phyloP scores from a whole-genome alignment of 1,140 invertebrate genomes.

The Trichonephila clavata region DNA sequence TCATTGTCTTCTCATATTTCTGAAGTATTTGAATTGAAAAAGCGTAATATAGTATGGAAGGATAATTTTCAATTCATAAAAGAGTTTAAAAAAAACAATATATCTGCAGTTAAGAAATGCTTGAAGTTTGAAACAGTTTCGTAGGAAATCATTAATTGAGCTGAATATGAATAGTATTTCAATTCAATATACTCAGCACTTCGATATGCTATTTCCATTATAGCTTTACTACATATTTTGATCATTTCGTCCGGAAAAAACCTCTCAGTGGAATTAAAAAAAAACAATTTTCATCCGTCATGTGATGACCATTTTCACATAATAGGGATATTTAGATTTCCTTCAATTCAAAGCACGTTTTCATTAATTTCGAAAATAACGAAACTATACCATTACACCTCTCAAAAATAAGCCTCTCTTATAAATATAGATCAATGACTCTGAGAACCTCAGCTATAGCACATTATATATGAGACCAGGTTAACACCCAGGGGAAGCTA shows the following conservation, averaged over 20 bases:
- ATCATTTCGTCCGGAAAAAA: background rate
- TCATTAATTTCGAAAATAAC: slow-evolving; percentile 23
- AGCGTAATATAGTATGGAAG: no score
- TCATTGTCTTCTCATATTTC: no score
- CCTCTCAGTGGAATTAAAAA: background rate
- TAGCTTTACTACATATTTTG: background rate
- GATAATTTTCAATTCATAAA: no score
- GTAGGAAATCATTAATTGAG: no score
- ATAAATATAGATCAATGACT: slow-evolving; percentile 39
- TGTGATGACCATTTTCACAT: background rate
- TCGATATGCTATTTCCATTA: background rate
- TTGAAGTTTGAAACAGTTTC: no score
- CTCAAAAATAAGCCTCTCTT: no score
- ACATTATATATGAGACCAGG: slow-evolving; percentile 35
- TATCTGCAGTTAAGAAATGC: no score
- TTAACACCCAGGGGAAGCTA: slow-evolving; percentile 26
- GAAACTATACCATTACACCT: slow-evolving; percentile 3
- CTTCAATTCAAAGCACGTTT: slow-evolving; percentile 40
- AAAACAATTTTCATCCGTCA: background rate
- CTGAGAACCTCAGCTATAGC: slow-evolving; percentile 35
- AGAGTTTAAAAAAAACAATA: no score
- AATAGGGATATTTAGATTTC: slow-evolving; percentile 10
- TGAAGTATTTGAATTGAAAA: no score
- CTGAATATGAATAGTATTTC: no score
- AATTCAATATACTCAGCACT: background rate